Base-by-base conservation (phyloP, 2,797 vertebrate genomes). In the Sebastes taczanowskii region DNA sequence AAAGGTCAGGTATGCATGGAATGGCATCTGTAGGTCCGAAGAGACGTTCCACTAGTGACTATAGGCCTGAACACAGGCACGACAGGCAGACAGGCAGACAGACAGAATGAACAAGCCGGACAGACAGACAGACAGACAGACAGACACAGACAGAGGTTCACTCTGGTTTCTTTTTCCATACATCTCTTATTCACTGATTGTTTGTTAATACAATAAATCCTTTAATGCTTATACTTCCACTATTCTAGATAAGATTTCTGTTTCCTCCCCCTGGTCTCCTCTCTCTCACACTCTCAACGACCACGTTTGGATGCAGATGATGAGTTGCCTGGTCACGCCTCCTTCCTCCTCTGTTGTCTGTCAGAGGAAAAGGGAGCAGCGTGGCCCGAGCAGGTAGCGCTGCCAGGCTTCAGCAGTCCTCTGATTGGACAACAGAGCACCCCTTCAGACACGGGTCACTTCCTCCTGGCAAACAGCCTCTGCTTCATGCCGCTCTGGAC, bases 391-490 rank as follows among this genome's bases (percentile, higher is more conserved):
- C 89, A 91, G 93, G 91, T 92, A 92, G 83, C 62, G 0, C 66
- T 7, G 88, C 88, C 87, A 93, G 91, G 88, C 92, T 90, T 84
- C 90, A 92, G 85, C 85, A 71, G 80, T 77, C 86, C 22, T 87
- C 85, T 93, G 94, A 95, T 92, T 92, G 94, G 93, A 86, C 76
- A 71, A 92, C 87, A 93, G 91, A 71, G 85, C 86, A 86, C 85
- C 94, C 90, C 85, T 92, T 95, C 95, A 94, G 93, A 93, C 80
- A 92, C 60, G 93, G 95, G 94, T 95, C 94, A 95, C 93, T 92
- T 95, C 88, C 78, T 85, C 78, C 85, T 11, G 74, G 85, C 87
- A 87, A 91, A 89, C 85, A 77, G 86, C 64, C 59, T 71, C 82
- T 27, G 79, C 80, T 84, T 84, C 81, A 70, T 81, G 84, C 84